A percentile compares a stretch with the other conserved stretches of the same genome.
Evolutionary conservation across 2,797 vertebrate species (phyloP).

Genomic region (Alfaro cultratus): DNA sequence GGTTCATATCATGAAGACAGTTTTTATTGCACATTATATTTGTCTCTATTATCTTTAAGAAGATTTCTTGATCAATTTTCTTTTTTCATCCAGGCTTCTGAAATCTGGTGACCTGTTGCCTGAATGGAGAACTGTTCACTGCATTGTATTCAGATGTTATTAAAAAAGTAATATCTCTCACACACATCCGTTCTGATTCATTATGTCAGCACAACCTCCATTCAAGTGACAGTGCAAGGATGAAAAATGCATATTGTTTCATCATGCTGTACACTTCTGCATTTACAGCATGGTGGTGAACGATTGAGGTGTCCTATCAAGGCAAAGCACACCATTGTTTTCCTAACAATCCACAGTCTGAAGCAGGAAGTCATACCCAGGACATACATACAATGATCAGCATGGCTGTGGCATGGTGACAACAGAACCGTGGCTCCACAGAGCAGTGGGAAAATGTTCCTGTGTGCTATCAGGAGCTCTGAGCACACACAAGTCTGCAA

Average conservation of each 20-base stretch:
- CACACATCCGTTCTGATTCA: constrained; percentile 55
- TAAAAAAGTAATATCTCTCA: background rate
- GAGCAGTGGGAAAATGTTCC: constrained; percentile 72
- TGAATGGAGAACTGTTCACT: background rate
- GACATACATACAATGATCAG: constrained; percentile 78
- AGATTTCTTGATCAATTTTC: background rate
- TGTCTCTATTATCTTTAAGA: background rate
- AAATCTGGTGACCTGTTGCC: constrained; percentile 35
- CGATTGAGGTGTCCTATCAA: constrained; percentile 75
- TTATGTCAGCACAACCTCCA: constrained; percentile 27
- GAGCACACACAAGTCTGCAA: constrained; percentile 19
- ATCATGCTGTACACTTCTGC: constrained; percentile 16
- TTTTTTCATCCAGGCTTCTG: background rate
- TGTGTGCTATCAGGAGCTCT: constrained; percentile 31
- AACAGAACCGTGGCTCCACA: constrained; percentile 62
- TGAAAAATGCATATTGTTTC: constrained; percentile 58
- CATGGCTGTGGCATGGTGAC: constrained; percentile 54
- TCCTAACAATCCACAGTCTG: constrained; percentile 75
- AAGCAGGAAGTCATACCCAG: constrained; percentile 75
- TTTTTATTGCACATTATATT: background rate
- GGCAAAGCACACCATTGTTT: constrained; percentile 72
- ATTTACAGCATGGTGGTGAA: constrained; percentile 52
- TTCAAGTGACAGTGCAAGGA: constrained; percentile 41
- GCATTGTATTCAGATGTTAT: background rate
- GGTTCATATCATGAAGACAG: no score